A percentile compares a stretch with the other conserved stretches of the same genome.
Conservation (phyloP, 2,797 vertebrate genomes). For the Antrozous pallidus region DNA sequence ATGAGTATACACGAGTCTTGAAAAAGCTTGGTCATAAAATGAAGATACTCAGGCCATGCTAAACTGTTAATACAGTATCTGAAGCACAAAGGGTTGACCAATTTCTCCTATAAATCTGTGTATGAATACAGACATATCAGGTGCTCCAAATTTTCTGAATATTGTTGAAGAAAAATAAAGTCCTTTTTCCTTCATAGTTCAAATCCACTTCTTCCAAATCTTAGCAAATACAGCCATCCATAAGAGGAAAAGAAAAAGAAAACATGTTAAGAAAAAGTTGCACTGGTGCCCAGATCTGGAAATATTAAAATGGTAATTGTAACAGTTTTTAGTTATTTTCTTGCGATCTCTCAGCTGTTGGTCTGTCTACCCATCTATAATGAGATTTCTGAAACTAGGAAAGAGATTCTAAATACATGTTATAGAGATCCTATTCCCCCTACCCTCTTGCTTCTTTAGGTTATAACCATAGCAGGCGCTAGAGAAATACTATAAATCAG, state of each 20-base stretch:
- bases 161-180: not conserved
- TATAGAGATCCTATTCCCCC: not conserved
- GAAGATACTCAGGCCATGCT: not conserved
- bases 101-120: not conserved
- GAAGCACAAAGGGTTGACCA: not conserved
- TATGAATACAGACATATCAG: not conserved
- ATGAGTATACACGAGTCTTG: not conserved
- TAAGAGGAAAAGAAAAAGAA: not conserved
- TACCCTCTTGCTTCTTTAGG: not conserved
- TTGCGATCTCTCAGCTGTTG: not conserved
- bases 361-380: not conserved
- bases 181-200: too few species aligned
- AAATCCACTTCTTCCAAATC: not conserved
- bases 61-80: not conserved
- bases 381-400: not conserved
- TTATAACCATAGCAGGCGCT: not conserved
- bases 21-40: not conserved
- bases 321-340: not conserved
- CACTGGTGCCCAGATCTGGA: not conserved
- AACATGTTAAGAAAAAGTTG: not conserved
- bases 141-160: not conserved
- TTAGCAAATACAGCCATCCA: not conserved
- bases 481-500: not conserved
- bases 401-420: not conserved
- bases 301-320: not conserved